A percentile compares a stretch with the other conserved stretches of the same genome.
Evolutionary conservation across 2,113 vertebrate genomes (phyloP).

Genomic region (Serilophus lunatus): DNA sequence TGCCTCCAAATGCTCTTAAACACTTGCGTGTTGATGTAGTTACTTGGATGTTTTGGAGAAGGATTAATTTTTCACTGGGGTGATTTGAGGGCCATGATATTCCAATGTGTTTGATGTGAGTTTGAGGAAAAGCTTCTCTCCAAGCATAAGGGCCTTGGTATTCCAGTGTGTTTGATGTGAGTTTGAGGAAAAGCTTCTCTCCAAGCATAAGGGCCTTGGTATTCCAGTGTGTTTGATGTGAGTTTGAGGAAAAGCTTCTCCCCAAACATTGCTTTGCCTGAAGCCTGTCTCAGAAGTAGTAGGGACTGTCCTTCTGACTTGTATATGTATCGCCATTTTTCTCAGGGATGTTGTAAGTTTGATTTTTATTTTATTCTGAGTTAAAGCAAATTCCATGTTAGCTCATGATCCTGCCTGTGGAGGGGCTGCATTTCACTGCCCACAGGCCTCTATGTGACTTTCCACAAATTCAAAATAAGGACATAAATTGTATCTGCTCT

Average conservation of each 20-base stretch:
- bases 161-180: too few species aligned
- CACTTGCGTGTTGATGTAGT: background rate
- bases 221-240: accelerated
- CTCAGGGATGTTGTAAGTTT: background rate
- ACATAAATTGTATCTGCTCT: background rate
- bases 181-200: too few species aligned
- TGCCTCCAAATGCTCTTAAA: background rate
- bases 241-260: background rate
- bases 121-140: too few species aligned
- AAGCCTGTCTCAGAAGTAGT: background rate
- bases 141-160: too few species aligned
- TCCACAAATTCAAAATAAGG: background rate
- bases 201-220: too few species aligned
- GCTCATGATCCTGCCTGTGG: background rate
- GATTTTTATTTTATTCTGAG: background rate
- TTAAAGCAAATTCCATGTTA: background rate
- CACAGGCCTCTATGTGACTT: background rate
- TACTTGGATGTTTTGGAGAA: background rate
- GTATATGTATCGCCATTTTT: background rate
- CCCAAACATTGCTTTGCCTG: background rate
- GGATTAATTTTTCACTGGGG: background rate
- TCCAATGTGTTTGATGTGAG: too few species aligned
- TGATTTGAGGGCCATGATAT: background rate
- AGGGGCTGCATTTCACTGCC: background rate
- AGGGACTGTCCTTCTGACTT: background rate